phyloP scores from a whole-genome alignment of 2,797 vertebrate genomes.

The Huso huso region DNA sequence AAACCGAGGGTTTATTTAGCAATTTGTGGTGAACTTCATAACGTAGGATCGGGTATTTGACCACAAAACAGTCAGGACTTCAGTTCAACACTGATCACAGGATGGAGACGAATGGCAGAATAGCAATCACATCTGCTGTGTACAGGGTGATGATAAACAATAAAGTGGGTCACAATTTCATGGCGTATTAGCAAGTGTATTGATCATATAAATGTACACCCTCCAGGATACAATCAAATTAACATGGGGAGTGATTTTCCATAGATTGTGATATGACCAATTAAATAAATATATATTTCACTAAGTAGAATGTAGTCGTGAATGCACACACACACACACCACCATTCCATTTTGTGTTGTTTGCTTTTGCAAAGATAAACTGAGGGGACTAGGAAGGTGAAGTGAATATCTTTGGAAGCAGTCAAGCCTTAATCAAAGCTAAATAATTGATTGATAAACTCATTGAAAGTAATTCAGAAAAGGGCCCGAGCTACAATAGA shows the following conservation, averaged over 20 bases:
- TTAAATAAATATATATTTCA: not conserved
- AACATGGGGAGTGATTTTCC: no score
- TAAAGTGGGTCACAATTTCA: no score
- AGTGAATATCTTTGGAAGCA: constrained; percentile 72
- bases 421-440: constrained; percentile 68
- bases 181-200: no score
- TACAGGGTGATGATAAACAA: no score
- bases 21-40: no score
- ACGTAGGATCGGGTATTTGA: not conserved
- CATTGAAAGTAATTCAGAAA: constrained; percentile 41
- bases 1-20: no score
- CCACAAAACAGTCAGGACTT: no score
- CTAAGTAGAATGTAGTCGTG: not conserved
- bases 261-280: no score
- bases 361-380: constrained; percentile 56
- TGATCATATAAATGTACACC: no score
- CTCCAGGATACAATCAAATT: no score
- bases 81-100: not conserved
- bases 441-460: constrained; percentile 71
- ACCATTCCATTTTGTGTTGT: not conserved
- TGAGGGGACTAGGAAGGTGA: constrained; percentile 61
- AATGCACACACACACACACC: not conserved
- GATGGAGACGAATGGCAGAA: no score
- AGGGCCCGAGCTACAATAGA: constrained; percentile 21
- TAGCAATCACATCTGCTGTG: no score